Evolutionary conservation across 1,140 invertebrate genomes (phyloP).

Genomic region (Aporrectodea caliginosa): DNA sequence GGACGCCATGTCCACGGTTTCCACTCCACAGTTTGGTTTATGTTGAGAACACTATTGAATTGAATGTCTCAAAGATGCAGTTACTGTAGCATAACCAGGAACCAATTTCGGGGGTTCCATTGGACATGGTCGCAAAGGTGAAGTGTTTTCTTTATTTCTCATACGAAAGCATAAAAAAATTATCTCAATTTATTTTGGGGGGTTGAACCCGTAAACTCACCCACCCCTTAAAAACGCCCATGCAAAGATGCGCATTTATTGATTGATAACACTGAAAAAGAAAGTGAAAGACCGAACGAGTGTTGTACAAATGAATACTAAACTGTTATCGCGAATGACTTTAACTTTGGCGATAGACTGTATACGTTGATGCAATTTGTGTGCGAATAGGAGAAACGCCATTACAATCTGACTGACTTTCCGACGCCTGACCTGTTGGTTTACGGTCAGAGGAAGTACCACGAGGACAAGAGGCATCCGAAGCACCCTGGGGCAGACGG

Average conservation of each 20-base stretch:
- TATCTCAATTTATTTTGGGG: too few species aligned
- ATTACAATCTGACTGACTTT: conserved; percentile 2
- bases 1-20: too few species aligned
- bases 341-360: not conserved
- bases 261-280: not conserved
- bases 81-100: too few species aligned
- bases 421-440: conserved; percentile 14
- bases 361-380: not conserved
- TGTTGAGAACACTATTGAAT: too few species aligned
- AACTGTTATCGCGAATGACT: not conserved
- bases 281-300: not conserved
- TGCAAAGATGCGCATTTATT: not conserved
- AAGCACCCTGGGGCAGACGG: conserved; percentile 4
- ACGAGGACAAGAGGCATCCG: conserved; percentile 7
- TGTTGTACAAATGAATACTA: not conserved
- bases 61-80: too few species aligned
- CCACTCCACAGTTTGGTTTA: too few species aligned
- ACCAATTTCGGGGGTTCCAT: too few species aligned
- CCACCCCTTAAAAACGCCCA: not conserved
- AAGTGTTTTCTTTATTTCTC: not conserved
- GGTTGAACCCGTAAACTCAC: too few species aligned
- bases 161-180: not conserved
- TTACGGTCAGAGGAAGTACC: conserved; percentile 14
- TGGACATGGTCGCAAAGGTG: too few species aligned
- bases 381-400: not conserved